These are phyloP conservation scores for Luperina testacea DNA, from an alignment of 2,888 invertebrate species.

Conservation along the genomic window DNA sequence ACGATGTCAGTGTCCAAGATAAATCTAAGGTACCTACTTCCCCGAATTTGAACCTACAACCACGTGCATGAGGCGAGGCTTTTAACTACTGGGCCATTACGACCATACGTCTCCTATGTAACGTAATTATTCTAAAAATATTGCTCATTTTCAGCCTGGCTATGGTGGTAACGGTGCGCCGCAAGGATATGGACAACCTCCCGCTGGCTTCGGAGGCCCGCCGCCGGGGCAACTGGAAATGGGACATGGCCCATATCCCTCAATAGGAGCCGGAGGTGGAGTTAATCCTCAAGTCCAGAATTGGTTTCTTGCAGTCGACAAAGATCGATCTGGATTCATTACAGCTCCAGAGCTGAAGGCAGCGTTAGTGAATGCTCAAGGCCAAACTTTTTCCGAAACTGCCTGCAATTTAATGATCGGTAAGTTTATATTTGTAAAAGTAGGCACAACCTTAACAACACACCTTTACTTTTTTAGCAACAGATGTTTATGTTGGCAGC, in stretches of 20 bases:
- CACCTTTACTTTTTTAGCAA: neutral
- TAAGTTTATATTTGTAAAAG: conserved; percentile 72
- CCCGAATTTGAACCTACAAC: neutral
- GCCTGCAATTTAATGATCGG: conserved; percentile 97
- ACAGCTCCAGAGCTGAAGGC: conserved; percentile 93
- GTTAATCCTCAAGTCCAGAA: conserved; percentile 94
- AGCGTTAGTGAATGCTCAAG: conserved; percentile 96
- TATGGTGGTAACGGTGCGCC: conserved; percentile 59
- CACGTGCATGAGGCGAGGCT: neutral
- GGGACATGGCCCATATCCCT: conserved; percentile 87
- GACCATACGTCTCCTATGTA: neutral
- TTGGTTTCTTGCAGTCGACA: conserved; percentile 96
- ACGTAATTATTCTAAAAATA: conserved; percentile 6
- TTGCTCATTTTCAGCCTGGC: conserved; percentile 57
- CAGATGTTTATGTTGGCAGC: neutral
- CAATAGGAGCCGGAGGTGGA: conserved; percentile 86
- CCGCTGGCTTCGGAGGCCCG: conserved; percentile 69
- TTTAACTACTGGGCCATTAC: neutral
- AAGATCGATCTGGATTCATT: conserved; percentile 95
- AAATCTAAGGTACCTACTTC: neutral
- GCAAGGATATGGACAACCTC: conserved; percentile 63
- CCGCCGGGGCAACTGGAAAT: conserved; percentile 77
- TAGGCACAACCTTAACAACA: neutral
- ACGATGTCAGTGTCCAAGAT: neutral
- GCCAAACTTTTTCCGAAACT: conserved; percentile 94